Percentiles rank a stretch among this genome's conserved stretches.
These are phyloP conservation scores for Sorex araneus DNA, from an alignment of 2,113 vertebrate genomes.

Conservation along the genomic window DNA sequence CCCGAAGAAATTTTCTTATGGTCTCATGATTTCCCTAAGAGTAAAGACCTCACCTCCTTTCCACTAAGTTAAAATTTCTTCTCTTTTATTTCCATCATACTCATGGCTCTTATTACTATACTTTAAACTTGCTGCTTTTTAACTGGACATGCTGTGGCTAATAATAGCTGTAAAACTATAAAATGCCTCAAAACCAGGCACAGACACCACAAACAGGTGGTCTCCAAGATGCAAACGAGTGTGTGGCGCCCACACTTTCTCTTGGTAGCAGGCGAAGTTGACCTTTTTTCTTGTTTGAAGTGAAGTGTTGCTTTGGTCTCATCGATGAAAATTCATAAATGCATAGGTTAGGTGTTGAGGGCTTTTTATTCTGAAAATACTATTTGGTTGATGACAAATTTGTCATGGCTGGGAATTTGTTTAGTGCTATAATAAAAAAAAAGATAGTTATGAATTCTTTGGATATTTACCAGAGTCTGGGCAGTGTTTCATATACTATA, in stretches of 20 bases:
- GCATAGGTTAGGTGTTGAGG: not conserved
- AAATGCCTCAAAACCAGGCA: constrained; percentile 66
- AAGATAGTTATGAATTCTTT: too few species aligned
- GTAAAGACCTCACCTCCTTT: not conserved
- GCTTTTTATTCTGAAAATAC: not conserved
- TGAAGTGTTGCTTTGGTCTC: not conserved
- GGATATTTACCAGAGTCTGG: too few species aligned
- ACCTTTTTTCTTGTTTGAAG: not conserved
- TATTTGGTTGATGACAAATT: not conserved
- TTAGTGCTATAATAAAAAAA: not conserved
- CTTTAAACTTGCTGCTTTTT: constrained; percentile 48
- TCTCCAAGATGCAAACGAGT: not conserved
- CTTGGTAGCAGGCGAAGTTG: not conserved
- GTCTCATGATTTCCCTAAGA: too few species aligned
- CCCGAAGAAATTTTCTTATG: too few species aligned
- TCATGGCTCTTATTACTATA: constrained; percentile 16
- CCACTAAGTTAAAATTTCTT: not conserved
- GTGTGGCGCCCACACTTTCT: not conserved
- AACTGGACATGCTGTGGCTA: constrained; percentile 33
- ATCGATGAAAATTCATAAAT: constrained; percentile 7
- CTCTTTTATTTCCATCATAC: constrained; percentile 33
- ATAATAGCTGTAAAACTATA: constrained; percentile 69
- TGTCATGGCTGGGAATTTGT: constrained; percentile 9
- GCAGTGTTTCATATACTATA: too few species aligned
- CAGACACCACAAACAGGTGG: constrained; percentile 71